These are phyloP conservation scores for Urophycis tenuis DNA, from an alignment of 2,797 vertebrate species.

Conservation along the genomic window DNA sequence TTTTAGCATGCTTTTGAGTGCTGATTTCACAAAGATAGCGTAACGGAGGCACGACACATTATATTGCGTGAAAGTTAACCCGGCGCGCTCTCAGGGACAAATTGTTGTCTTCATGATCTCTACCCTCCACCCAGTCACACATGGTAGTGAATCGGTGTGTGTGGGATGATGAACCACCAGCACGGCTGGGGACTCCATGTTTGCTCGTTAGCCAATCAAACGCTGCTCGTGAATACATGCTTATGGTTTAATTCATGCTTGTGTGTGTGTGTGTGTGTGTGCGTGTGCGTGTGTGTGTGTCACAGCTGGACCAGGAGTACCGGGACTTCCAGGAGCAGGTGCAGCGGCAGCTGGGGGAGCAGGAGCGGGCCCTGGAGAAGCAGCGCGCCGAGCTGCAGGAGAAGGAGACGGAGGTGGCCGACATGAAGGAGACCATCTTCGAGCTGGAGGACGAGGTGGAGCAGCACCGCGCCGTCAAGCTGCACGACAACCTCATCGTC, in stretches of 20 bases:
- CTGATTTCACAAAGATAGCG: background rate
- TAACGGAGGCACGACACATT: background rate
- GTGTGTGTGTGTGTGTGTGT: constrained; percentile 11
- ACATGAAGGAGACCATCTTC: constrained; percentile 98
- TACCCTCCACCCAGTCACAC: no score
- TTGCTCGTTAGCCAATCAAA: constrained; percentile 13
- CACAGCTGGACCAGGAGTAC: constrained; percentile 86
- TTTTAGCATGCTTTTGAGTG: no score
- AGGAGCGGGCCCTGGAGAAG: constrained; percentile 81
- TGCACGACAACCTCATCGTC: constrained; percentile 96
- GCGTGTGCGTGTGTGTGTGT: constrained; percentile 17
- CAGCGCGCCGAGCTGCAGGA: constrained; percentile 82
- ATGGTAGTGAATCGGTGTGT: background rate
- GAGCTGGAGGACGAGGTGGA: constrained; percentile 97
- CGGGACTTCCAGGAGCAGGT: constrained; percentile 84
- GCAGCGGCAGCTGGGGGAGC: constrained; percentile 85
- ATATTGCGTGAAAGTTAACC: background rate
- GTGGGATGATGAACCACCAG: background rate
- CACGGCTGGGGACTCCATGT: constrained; percentile 1
- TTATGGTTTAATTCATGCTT: constrained; percentile 14
- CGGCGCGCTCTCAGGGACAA: no score
- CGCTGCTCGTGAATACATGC: constrained; percentile 13
- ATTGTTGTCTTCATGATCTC: no score
- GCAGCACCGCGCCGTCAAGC: constrained; percentile 92
- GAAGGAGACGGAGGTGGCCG: constrained; percentile 87